A percentile compares a stretch with the other conserved stretches of the same genome.
Evolutionary conservation across 2,113 vertebrate genomes (phyloP).

Genomic region (Elaphurus davidianus): DNA sequence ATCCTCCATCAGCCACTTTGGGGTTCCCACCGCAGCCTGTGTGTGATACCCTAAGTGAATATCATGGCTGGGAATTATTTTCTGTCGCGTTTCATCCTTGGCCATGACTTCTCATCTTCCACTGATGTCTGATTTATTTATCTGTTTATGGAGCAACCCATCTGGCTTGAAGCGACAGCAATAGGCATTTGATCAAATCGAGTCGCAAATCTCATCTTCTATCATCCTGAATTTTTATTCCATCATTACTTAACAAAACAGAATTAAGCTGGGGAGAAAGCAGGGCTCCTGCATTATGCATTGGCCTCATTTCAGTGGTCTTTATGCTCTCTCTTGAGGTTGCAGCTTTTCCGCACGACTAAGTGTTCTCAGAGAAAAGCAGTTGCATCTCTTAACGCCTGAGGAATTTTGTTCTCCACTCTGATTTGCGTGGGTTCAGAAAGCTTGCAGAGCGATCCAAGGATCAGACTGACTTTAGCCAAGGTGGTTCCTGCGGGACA

Average conservation of each 20-base stretch:
- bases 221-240: slow-evolving; percentile 57
- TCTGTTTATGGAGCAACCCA: slow-evolving; percentile 46
- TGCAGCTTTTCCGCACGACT: background rate
- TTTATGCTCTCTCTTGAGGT: background rate
- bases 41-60: background rate
- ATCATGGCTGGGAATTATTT: background rate
- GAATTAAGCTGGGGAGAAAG: background rate
- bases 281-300: slow-evolving; percentile 4
- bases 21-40: background rate
- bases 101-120: slow-evolving; percentile 46
- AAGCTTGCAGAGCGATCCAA: background rate
- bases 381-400: background rate
- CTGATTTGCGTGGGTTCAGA: background rate
- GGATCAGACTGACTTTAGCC: background rate
- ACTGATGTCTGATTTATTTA: slow-evolving; percentile 56
- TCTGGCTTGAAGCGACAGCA: slow-evolving; percentile 2
- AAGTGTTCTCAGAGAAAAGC: background rate
- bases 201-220: slow-evolving; percentile 5
- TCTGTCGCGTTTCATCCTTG: slow-evolving; percentile 40
- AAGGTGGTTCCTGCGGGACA: background rate
- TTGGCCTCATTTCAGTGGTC: background rate
- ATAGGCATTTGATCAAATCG: slow-evolving; percentile 63
- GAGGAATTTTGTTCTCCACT: background rate
- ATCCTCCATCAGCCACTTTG: rapidly evolving
- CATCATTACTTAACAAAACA: slow-evolving; percentile 65